These are phyloP conservation scores for Sarcophaga peregrina DNA, from an alignment of 1,140 invertebrate species.

Conservation along the genomic window DNA sequence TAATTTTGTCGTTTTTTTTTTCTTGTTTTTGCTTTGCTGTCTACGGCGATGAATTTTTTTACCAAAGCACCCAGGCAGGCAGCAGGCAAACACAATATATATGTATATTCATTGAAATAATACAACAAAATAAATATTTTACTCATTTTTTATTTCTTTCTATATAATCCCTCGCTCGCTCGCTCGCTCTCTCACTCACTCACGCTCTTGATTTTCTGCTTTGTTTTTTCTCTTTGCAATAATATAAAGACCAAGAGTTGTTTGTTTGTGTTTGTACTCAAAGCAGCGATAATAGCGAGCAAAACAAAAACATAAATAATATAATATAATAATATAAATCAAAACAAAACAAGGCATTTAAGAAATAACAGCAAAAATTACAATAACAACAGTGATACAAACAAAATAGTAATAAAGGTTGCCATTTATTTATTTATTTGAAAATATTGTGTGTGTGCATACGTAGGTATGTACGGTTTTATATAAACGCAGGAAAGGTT, in stretches of 20 bases:
- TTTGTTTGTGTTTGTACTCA: too few species aligned
- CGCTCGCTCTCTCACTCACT: not conserved
- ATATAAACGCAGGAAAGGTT: not conserved
- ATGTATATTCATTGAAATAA: not conserved
- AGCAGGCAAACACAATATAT: too few species aligned
- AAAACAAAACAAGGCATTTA: not conserved
- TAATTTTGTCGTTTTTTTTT: constrained; percentile 26
- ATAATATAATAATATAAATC: not conserved
- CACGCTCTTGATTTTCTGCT: not conserved
- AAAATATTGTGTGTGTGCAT: too few species aligned
- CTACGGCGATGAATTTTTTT: constrained; percentile 24
- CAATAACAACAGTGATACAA: not conserved
- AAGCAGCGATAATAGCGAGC: not conserved
- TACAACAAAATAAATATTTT: not conserved
- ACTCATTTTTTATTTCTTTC: too few species aligned
- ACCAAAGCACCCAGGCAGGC: constrained; percentile 1
- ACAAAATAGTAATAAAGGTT: too few species aligned
- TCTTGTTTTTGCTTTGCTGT: constrained; percentile 21
- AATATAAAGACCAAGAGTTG: too few species aligned
- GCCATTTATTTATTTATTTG: not conserved
- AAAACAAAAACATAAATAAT: constrained; percentile 37
- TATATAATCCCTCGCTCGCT: too few species aligned
- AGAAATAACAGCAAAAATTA: not conserved
- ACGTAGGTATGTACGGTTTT: too few species aligned
- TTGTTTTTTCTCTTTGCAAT: not conserved